Base-by-base conservation (phyloP, 2,113 vertebrate species). In the Corapipo altera region DNA sequence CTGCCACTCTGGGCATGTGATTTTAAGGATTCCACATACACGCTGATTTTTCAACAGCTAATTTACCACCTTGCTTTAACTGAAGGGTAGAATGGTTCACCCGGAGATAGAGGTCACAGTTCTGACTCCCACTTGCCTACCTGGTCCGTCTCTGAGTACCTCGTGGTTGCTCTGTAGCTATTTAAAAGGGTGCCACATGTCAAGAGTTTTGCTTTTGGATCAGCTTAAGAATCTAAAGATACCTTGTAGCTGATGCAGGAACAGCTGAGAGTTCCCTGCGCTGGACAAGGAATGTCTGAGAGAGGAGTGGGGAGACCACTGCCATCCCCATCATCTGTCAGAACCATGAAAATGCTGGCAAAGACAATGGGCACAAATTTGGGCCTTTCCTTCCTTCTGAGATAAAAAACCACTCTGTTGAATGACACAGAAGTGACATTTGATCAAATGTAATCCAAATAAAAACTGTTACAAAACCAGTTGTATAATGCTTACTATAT, bases 381-480 rank as follows among this genome's bases (percentile, higher is more conserved):
- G 17, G 1, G 12, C 19, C 12, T 52, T 19, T 64, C 35, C 13
- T 65, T 64, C 59, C 24, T 87, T 54, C 46, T n/a, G 20, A 81
- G 22, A 78, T 17, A 55, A 87, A 82, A 73, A 5, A 4, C 10
- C 32, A 30, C 28, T 70, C 33, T 11, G 6, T 5, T 15, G 1
- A 49, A 17, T 41, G 46, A 64, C 43, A 54, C 1, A 73, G 33
- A 73, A 66, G 5, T 58, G 61, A n/a, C 20, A 71, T 30, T 54
- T 58, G 33, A 77, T 33, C 23, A 71, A 69, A 61, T 27, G 12
- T 49, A 39, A 67, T 35, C 20, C 27, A 69, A 49, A 81, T 46
- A 27, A 27, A 78, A 74, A 78, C 3, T 33, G 9, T 17, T 74
- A 22, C 52, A 62, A 64, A 69, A 30, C 6, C 0, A 0, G 6